Base-by-base conservation (phyloP, 2,113 vertebrate species). In the Chitala chitala region DNA sequence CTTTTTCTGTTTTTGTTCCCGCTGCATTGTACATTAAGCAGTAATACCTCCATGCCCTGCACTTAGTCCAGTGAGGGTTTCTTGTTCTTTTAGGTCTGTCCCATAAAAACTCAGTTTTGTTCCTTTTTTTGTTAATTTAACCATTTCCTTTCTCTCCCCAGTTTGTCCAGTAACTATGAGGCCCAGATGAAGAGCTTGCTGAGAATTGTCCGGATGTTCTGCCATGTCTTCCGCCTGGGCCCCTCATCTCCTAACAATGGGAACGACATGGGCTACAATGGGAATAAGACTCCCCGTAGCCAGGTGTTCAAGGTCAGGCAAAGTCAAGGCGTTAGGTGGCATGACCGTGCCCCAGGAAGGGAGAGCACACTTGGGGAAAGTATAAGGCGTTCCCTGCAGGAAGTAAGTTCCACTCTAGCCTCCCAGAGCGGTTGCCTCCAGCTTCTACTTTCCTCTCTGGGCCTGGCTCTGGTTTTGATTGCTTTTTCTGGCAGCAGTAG, bases 161-260 rank as follows among this genome's bases (percentile, higher is more conserved):
- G 97, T 87, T 86, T 99, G 51, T 99, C 97, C 83, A 99, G 97
- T 89, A 99, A 89, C 90, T 99, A 93, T 64, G 97, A 99, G 81
- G 94, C 95, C 79, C 97, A 99, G 81, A 99, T 96, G 94, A 99
- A 98, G 89, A 98, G 96, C 86, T 90, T 99, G 71, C 90, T 98
- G 84, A 93, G 94, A 84, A 98, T 99, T 55, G 90, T 98, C 83
- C 92, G 96, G 76, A 95, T 99, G 84, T 98, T 99, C 89, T 98
- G 96, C 85, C 94, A 99, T 42, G 94, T 99, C 72, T 99, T 98
- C 84, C 93, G 92, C 56, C 89, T 99, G 75, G 95, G 97, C 51
- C 97, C 97, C 31, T 95, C 95, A 33, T 95, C 94, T 42, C 94
- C 95, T 33, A 96, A 90, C 91, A 97, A 93, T 82, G 95, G 95